phyloP scores from a whole-genome alignment of 2,113 vertebrate genomes.

The Thermophis baileyi region DNA sequence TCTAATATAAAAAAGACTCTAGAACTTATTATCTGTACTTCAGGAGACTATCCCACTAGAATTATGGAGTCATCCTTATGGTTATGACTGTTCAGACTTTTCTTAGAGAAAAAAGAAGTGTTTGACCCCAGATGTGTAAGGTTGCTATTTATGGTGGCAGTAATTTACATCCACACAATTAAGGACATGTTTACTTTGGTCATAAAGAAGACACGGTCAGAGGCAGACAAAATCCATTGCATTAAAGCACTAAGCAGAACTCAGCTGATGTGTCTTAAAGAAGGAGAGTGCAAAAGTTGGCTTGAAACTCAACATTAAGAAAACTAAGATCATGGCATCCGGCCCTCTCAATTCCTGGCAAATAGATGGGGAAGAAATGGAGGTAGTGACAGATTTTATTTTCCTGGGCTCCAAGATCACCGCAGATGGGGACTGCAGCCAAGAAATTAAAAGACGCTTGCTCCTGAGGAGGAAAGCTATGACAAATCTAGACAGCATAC shows the following conservation, averaged over 20 bases:
- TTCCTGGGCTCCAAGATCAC: too few species aligned
- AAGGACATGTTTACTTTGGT: neutral
- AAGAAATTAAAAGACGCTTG: too few species aligned
- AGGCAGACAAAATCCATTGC: neutral
- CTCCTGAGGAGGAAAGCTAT: too few species aligned
- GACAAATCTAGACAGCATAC: too few species aligned
- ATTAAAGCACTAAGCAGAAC: neutral
- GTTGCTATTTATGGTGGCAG: neutral
- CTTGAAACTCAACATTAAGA: too few species aligned
- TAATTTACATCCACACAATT: neutral
- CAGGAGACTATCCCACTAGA: neutral
- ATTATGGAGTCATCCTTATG: neutral
- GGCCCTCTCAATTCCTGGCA: too few species aligned
- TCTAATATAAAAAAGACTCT: neutral
- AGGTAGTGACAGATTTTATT: too few species aligned
- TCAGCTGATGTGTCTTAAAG: neutral
- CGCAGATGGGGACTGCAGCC: too few species aligned
- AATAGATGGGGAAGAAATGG: too few species aligned
- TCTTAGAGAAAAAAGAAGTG: neutral
- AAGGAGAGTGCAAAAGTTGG: too few species aligned
- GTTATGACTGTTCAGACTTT: neutral
- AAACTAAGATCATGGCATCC: too few species aligned
- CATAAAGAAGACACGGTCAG: neutral
- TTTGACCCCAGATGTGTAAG: neutral
- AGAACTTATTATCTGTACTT: neutral